phyloP scores from a whole-genome alignment of 2,113 vertebrate species.

The Odontophorus gujanensis region DNA sequence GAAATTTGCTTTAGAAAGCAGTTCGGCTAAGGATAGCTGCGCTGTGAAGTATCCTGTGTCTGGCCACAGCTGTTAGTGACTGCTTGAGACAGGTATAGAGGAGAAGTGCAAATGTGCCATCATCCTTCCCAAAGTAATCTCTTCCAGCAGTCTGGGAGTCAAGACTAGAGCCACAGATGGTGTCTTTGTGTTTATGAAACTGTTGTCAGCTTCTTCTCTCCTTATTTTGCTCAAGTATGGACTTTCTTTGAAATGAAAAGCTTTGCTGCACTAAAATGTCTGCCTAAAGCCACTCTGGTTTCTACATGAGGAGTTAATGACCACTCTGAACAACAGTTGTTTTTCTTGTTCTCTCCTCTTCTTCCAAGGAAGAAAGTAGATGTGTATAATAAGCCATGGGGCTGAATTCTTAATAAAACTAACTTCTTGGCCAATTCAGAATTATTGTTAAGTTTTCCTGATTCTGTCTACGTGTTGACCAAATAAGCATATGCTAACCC shows the following conservation, averaged over 20 bases:
- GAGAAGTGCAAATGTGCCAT: slow-evolving; percentile 11
- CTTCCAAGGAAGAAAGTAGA: neutral
- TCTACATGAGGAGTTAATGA: neutral
- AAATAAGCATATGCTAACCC: neutral
- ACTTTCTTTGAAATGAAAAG: neutral
- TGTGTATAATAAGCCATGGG: neutral
- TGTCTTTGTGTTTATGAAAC: neutral
- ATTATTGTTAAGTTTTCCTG: neutral
- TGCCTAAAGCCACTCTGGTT: neutral
- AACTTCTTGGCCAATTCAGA: neutral
- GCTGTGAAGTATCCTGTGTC: neutral
- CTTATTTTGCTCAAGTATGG: neutral
- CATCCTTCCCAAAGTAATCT: neutral
- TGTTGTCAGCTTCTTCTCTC: neutral
- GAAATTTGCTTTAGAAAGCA: neutral
- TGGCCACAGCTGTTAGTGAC: neutral
- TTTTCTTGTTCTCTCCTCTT: neutral
- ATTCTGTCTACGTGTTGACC: neutral
- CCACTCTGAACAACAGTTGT: neutral
- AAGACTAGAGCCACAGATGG: neutral
- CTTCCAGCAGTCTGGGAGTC: neutral
- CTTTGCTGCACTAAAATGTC: neutral
- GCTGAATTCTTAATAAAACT: neutral
- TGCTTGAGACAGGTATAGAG: neutral
- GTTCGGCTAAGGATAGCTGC: neutral